Evolutionary conservation across 2,888 invertebrate species (phyloP).

Genomic region (Thereva nobilitata): DNA sequence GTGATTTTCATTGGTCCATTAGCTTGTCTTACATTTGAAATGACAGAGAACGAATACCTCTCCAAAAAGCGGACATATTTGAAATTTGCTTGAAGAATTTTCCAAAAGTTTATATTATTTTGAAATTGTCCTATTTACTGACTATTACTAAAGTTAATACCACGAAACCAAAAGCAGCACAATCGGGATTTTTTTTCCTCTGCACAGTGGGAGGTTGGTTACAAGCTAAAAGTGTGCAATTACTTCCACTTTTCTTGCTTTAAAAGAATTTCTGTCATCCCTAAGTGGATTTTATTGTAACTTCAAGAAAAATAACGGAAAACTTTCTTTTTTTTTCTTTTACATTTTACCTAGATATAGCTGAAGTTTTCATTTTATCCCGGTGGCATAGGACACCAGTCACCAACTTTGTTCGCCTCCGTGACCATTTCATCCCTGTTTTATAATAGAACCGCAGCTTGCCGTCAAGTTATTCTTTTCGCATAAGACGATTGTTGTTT

Average conservation of each 20-base stretch:
- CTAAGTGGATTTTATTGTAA: slow-evolving; percentile 42
- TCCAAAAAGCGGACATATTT: too few species aligned
- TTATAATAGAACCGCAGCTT: background rate
- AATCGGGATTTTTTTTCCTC: too few species aligned
- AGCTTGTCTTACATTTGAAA: too few species aligned
- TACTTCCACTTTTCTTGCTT: slow-evolving; percentile 3
- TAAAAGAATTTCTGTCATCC: slow-evolving; percentile 34
- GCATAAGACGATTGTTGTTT: slow-evolving; percentile 18
- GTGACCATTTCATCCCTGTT: background rate
- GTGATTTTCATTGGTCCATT: too few species aligned
- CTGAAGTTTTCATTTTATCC: slow-evolving; percentile 26
- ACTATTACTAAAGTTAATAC: too few species aligned
- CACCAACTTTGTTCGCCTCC: slow-evolving; percentile 9
- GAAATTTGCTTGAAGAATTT: too few species aligned
- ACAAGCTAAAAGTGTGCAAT: slow-evolving; percentile 26
- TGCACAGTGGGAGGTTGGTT: too few species aligned
- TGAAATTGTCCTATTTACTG: too few species aligned
- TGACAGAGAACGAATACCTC: too few species aligned
- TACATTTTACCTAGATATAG: slow-evolving; percentile 2
- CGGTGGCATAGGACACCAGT: slow-evolving; percentile 8
- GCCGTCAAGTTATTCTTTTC: background rate
- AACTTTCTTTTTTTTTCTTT: slow-evolving; percentile 20
- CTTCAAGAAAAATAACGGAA: slow-evolving; percentile 31
- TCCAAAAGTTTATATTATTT: too few species aligned
- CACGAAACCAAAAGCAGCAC: too few species aligned